A percentile compares a stretch with the other conserved stretches of the same genome.
Conservation (phyloP, 2,888 invertebrate species). For the Apotomis betuletana region DNA sequence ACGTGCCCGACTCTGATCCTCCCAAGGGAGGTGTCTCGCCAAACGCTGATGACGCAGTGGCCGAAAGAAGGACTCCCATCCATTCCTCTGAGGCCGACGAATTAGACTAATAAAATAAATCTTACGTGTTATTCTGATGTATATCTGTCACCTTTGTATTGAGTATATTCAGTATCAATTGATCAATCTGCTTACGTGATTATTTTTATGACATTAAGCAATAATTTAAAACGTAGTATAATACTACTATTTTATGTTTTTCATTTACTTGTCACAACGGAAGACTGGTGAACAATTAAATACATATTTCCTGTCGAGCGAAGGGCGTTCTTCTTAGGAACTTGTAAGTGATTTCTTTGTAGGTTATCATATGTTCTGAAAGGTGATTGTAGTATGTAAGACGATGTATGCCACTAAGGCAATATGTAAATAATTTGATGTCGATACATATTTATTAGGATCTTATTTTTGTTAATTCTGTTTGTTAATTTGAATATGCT, state of each 20-base stretch:
- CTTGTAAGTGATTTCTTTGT: slow-evolving; percentile 48
- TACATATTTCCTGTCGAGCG: slow-evolving; percentile 24
- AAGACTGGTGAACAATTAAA: slow-evolving; percentile 37
- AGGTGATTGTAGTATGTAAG: slow-evolving; percentile 72
- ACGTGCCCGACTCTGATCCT: slow-evolving; percentile 54
- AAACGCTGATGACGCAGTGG: slow-evolving; percentile 43
- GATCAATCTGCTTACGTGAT: slow-evolving; percentile 36
- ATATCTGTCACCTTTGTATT: slow-evolving; percentile 53
- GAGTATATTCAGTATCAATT: slow-evolving; percentile 38
- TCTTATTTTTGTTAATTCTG: slow-evolving; percentile 62
- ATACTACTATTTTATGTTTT: slow-evolving; percentile 30
- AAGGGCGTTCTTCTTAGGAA: slow-evolving; percentile 29
- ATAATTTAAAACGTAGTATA: slow-evolving; percentile 21
- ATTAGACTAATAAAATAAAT: slow-evolving; percentile 64
- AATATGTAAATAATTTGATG: slow-evolving; percentile 73
- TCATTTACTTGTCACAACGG: slow-evolving; percentile 21
- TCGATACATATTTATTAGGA: slow-evolving; percentile 59
- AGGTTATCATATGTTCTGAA: slow-evolving; percentile 49
- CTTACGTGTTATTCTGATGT: slow-evolving; percentile 51
- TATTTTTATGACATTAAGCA: slow-evolving; percentile 36
- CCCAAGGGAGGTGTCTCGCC: slow-evolving; percentile 47
- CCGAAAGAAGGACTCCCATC: slow-evolving; percentile 58
- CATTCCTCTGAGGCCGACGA: slow-evolving; percentile 71
- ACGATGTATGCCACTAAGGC: slow-evolving; percentile 67
- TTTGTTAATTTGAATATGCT: slow-evolving; percentile 70